Percentiles rank a stretch among this genome's conserved stretches.
Conservation (phyloP, 1,140 invertebrate species). For the Teleogryllus occipitalis region DNA sequence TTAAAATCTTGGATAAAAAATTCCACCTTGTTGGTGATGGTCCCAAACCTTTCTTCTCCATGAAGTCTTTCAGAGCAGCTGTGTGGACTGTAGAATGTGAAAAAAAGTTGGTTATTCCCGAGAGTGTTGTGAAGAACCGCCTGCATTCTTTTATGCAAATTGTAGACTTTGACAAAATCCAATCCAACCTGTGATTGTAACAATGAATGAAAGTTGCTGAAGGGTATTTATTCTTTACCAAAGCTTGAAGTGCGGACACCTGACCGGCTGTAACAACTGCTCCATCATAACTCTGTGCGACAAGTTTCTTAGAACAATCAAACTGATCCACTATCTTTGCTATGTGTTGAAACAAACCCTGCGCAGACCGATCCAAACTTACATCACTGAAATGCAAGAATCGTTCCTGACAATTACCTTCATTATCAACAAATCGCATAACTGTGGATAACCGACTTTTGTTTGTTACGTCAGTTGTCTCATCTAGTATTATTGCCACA, state of each 20-base stretch:
- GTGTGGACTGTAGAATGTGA: neutral
- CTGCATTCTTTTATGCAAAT: neutral
- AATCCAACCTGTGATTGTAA: neutral
- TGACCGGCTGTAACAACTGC: neutral
- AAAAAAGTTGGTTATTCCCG: neutral
- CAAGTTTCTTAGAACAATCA: neutral
- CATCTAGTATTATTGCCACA: neutral
- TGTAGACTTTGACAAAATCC: neutral
- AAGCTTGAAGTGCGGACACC: neutral
- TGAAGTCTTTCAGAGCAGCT: neutral
- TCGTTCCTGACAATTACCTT: neutral
- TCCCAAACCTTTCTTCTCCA: neutral
- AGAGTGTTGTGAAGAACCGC: neutral
- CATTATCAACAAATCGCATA: neutral
- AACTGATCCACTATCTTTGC: neutral
- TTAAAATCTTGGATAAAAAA: neutral
- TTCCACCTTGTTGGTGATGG: neutral
- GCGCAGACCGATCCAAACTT: neutral
- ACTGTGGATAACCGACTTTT: neutral
- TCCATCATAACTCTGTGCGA: neutral
- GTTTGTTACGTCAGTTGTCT: neutral
- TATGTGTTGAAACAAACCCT: neutral
- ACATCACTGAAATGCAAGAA: neutral
- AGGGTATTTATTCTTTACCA: neutral
- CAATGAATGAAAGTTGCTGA: neutral